Evolutionary conservation across 1,140 invertebrate species (phyloP), one percentile per base, ranked within the genome.

Genomic region (Sinonovacula constricta): DNA sequence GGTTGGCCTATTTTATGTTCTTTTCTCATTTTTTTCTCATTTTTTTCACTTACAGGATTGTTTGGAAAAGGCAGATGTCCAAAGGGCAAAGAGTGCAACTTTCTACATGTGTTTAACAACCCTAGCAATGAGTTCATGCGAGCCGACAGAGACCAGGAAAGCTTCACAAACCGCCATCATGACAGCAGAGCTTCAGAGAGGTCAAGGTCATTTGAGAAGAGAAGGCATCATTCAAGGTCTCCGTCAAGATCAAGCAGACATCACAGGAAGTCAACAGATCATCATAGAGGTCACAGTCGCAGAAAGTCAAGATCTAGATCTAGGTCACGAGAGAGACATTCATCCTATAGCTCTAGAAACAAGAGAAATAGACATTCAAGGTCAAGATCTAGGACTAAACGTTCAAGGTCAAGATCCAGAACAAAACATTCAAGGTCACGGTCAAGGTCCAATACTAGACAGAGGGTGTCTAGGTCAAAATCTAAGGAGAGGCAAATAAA

Each of bases 21-120:
- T n/a, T n/a, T n/a, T n/a, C n/a, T n/a, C n/a, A n/a, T n/a, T n/a
- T n/a, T n/a, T n/a, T n/a, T n/a, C n/a, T n/a, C n/a, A n/a, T n/a
- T n/a, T n/a, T n/a, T n/a, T n/a, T n/a, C n/a, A n/a, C n/a, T n/a
- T n/a, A n/a, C 87, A 95, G 95, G 95, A 76, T 91, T 95, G 72
- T 94, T 93, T 89, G 92, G 92, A 76, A 92, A 91, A 86, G 93
- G 93, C 60, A 93, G 93, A 81, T 98, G 97, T 90, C 95, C 96
- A 0, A 98, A 97, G 93, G 96, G 97, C 45, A 93, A 93, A 71
- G 91, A 93, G 22, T 98, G 97, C 88, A 97, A 97, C 91, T 98
- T 97, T 92, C 90, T 98, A 31, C 97, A 98, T 91, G 94, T 96
- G 0, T 97, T 97, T 90, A 92, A 92, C 81, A 97, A 98, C 93